Percentiles rank a stretch among this genome's conserved stretches.
Conservation (phyloP, 2,888 invertebrate species). For the Chloromyia formosa region DNA sequence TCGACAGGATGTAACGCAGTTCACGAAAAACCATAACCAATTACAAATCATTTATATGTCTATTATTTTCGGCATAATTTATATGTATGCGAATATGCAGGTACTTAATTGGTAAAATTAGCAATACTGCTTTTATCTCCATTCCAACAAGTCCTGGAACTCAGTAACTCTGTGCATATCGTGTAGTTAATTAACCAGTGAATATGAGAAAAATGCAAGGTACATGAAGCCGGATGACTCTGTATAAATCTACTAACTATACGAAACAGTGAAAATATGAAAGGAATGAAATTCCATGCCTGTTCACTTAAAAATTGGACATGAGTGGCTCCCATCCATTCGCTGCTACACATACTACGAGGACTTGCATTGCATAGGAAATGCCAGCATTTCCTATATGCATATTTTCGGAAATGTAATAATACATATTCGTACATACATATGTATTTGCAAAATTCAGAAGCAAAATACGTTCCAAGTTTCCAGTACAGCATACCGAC, state of each 20-base stretch:
- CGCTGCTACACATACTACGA: not conserved
- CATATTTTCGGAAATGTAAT: not conserved
- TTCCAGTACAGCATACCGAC: slow-evolving; percentile 25
- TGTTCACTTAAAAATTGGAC: not conserved
- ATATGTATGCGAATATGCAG: too few species aligned
- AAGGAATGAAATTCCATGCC: not conserved
- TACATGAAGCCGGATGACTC: not conserved
- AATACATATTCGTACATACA: slow-evolving; percentile 8
- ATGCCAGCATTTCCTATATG: too few species aligned
- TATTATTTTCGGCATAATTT: too few species aligned
- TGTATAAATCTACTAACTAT: not conserved
- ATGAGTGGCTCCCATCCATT: not conserved
- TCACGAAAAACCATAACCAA: too few species aligned
- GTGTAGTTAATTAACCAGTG: slow-evolving; percentile 27
- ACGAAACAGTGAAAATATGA: slow-evolving; percentile 12
- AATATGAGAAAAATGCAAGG: slow-evolving; percentile 29
- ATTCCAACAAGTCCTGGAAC: not conserved
- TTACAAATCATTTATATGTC: too few species aligned
- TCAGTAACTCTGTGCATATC: slow-evolving; percentile 28
- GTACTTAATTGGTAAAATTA: too few species aligned
- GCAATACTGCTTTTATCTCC: too few species aligned
- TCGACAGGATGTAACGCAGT: too few species aligned
- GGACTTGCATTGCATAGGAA: not conserved
- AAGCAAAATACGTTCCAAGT: slow-evolving; percentile 5
- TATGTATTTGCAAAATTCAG: slow-evolving; percentile 3